A percentile compares a stretch with the other conserved stretches of the same genome.
Conservation (phyloP, 2,888 invertebrate species). For the Ormia ochracea region DNA sequence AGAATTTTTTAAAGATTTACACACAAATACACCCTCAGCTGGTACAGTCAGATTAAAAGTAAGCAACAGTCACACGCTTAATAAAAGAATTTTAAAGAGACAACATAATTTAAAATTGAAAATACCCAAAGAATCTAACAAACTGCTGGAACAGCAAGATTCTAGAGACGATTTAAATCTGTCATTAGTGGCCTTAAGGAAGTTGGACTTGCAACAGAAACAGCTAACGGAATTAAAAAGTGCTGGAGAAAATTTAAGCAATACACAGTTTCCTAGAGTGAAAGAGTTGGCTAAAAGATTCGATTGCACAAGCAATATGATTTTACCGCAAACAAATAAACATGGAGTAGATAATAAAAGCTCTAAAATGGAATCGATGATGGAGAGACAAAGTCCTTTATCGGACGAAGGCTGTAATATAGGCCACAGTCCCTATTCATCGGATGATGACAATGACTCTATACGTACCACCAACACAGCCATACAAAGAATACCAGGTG, state of each 20-base stretch:
- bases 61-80: neutral
- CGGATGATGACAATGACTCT: conserved; percentile 67
- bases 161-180: conserved; percentile 12
- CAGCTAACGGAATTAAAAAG: conserved; percentile 21
- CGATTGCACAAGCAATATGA: conserved; percentile 65
- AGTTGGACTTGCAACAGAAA: conserved; percentile 59
- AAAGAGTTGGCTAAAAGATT: conserved; percentile 68
- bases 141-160: conserved; percentile 16
- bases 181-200: conserved; percentile 61
- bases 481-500: conserved; percentile 51
- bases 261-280: conserved; percentile 60
- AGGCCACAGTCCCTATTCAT: conserved; percentile 74
- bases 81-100: conserved; percentile 45
- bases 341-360: conserved; percentile 44
- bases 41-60: conserved; percentile 23
- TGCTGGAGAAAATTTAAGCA: neutral
- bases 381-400: conserved; percentile 67
- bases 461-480: conserved; percentile 60
- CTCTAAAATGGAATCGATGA: conserved; percentile 63
- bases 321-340: conserved; percentile 59
- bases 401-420: conserved; percentile 75
- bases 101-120: conserved; percentile 57
- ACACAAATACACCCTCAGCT: neutral
- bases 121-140: conserved; percentile 48
- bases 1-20: conserved; percentile 68